These are phyloP conservation scores for Idris sp. DNA, from an alignment of 1,140 invertebrate genomes.

Conservation along the genomic window DNA sequence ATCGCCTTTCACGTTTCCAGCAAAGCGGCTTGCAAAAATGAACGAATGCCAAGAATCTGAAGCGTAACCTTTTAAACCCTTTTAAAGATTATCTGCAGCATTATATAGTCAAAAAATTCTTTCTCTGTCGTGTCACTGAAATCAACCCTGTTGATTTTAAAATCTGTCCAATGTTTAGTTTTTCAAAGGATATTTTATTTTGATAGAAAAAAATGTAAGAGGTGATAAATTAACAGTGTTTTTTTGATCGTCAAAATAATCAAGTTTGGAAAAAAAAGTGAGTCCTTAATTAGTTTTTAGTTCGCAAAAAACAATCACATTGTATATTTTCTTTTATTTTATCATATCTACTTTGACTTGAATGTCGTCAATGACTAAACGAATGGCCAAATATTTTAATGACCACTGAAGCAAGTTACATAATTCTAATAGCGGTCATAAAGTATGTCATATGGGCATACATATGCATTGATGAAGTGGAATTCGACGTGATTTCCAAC, in stretches of 20 bases:
- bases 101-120: constrained; percentile 31
- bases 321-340: too few relatives aligned
- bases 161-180: too few relatives aligned
- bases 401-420: constrained; percentile 34
- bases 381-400: constrained; percentile 42
- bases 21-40: constrained; percentile 60
- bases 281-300: too few relatives aligned
- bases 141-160: neutral
- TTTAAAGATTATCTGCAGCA: constrained; percentile 45
- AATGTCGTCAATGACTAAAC: constrained; percentile 25
- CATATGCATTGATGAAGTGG: constrained; percentile 64
- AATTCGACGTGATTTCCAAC: constrained; percentile 67
- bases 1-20: constrained; percentile 51
- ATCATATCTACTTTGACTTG: too few relatives aligned
- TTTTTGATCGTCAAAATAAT: too few relatives aligned
- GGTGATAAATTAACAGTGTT: too few relatives aligned
- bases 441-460: constrained; percentile 57
- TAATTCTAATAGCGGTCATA: constrained; percentile 48
- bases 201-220: too few relatives aligned
- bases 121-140: neutral
- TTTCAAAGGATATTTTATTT: too few relatives aligned
- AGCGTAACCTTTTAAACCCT: constrained; percentile 53
- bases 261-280: too few relatives aligned
- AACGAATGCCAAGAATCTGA: constrained; percentile 48
- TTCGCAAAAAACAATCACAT: too few relatives aligned